Evolutionary conservation across 2,113 vertebrate species (phyloP), one percentile per base, ranked within the genome.

Genomic region (Eurystomus gularis): DNA sequence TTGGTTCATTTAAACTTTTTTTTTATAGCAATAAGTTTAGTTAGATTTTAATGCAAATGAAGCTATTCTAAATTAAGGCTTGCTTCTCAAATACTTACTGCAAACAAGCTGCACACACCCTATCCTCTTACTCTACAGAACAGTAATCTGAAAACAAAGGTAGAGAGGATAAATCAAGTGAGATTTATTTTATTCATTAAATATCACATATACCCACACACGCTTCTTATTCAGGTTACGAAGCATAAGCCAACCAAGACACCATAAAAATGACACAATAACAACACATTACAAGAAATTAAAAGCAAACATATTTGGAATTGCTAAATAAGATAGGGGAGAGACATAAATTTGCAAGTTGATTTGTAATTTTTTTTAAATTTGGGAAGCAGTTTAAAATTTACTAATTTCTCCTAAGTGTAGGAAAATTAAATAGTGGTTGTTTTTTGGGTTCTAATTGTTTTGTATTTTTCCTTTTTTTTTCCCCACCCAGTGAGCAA

Each of bases 131-230:
- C 51, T 87, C 71, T 83, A n/a, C 58, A 90, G 81, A 94, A 94
- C 5, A 93, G 48, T 55, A 90, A 79, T 89, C 90, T 94, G 75
- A 94, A 97, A 94, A 86, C 88, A 90, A 85, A 96, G 33, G 44
- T 86, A 75, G n/a, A 92, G 81, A 9, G 42, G 62, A 96, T 93
- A 97, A 95, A 97, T 93, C 51, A 86, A 94, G 65, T 95, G 73
- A 90, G 33, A 83, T 95, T 91, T 96, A 94, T 83, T 96, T 97
- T 96, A 52, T 94, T 95, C 54, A 89, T 89, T 84, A 95, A 93
- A 57, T 90, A 42, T 81, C 65, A 82, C 77, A 40, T 88, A 91
- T 85, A 48, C 89, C 52, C 66, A 61, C 69, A 92, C 58, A 94
- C 81, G 23, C 42, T 77, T 94, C 26, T 88, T 92, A 58, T 54